Percentiles rank a stretch among this genome's conserved stretches.
phyloP scores from a whole-genome alignment of 1,140 invertebrate genomes.

The Drosophila sechellia region DNA sequence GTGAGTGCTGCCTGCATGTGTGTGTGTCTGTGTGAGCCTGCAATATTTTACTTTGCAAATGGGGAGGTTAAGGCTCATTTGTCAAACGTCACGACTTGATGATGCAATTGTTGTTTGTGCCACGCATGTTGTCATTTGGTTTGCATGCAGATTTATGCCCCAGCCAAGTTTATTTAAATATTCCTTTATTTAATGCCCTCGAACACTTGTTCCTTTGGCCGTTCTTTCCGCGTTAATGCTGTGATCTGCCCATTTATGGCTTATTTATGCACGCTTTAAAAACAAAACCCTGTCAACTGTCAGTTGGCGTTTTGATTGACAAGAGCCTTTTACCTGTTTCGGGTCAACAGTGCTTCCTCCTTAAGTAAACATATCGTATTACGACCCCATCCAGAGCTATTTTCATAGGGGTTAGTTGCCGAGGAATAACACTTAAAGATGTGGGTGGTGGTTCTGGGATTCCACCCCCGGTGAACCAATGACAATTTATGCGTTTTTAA shows the following conservation, averaged over 20 bases:
- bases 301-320: conserved; percentile 50
- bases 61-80: conserved; percentile 66
- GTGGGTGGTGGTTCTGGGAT: conserved; percentile 17
- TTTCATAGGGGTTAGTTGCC: conserved; percentile 56
- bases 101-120: conserved; percentile 75
- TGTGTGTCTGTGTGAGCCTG: conserved; percentile 36
- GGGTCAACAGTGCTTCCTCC: conserved; percentile 9
- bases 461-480: conserved; percentile 36
- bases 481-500: conserved; percentile 80
- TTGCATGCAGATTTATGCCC: conserved; percentile 73
- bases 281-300: conserved; percentile 76
- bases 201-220: not conserved
- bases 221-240: conserved; percentile 7
- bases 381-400: conserved; percentile 14
- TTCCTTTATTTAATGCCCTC: conserved; percentile 36
- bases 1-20: conserved; percentile 21
- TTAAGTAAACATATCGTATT: conserved; percentile 74
- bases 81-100: conserved; percentile 81
- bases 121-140: conserved; percentile 65
- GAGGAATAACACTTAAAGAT: conserved; percentile 75
- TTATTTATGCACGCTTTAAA: conserved; percentile 63
- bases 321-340: conserved; percentile 55
- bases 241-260: conserved; percentile 61
- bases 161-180: conserved; percentile 65
- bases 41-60: conserved; percentile 76